phyloP scores from a whole-genome alignment of 2,888 invertebrate genomes.

The Anaspis maculata region DNA sequence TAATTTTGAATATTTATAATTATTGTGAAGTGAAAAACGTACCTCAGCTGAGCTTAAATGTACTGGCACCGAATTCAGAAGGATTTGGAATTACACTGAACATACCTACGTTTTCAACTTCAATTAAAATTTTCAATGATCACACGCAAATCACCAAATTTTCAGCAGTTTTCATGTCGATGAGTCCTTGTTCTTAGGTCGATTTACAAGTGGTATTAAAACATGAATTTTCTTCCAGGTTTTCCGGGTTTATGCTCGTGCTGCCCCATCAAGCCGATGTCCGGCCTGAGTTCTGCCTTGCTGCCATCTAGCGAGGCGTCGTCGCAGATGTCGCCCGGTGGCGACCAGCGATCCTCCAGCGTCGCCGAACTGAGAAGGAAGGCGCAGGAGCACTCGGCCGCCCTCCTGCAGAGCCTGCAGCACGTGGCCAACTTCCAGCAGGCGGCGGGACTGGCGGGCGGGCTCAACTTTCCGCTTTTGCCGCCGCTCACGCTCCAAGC shows the following conservation, averaged over 20 bases:
- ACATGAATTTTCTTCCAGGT: too few relatives aligned
- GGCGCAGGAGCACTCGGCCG: constrained; percentile 92
- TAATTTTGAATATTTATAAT: too few relatives aligned
- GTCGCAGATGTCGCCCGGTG: constrained; percentile 37
- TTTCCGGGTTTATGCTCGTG: constrained; percentile 62
- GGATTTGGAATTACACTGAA: too few relatives aligned
- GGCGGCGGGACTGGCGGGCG: constrained; percentile 45
- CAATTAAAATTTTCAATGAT: too few relatives aligned
- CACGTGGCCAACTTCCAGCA: constrained; percentile 54
- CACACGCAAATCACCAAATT: background rate
- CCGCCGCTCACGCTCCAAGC: constrained; percentile 43
- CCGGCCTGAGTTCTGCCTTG: constrained; percentile 31
- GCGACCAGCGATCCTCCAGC: constrained; percentile 69
- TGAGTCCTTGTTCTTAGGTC: constrained; percentile 6
- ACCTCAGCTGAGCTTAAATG: too few relatives aligned
- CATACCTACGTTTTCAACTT: background rate
- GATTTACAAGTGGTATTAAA: constrained; percentile 16
- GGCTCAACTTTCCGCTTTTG: constrained; percentile 45
- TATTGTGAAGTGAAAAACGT: too few relatives aligned
- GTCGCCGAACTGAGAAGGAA: constrained; percentile 87
- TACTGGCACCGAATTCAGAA: too few relatives aligned
- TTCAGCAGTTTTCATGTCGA: too few relatives aligned
- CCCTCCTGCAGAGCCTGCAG: constrained; percentile 67
- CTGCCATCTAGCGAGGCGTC: constrained; percentile 32
- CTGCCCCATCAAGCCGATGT: constrained; percentile 61